Conservation (phyloP, 2,113 vertebrate species). For the Spermophilus dauricus region DNA sequence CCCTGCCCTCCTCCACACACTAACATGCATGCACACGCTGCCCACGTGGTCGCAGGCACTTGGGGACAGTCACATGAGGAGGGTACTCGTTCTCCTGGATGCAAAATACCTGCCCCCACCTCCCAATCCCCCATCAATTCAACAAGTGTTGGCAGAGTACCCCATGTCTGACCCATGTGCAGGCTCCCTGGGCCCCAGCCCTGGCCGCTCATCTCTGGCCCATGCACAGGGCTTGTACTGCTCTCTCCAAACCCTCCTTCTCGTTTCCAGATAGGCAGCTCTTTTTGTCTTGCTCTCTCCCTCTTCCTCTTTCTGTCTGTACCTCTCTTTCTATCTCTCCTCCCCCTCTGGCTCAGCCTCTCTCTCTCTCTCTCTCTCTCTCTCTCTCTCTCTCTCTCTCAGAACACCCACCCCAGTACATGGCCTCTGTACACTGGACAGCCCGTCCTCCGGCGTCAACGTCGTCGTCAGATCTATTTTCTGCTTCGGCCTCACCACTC, state of each 20-base stretch:
- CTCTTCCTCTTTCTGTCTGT: neutral
- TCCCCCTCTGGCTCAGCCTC: neutral
- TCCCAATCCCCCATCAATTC: neutral
- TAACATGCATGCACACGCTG: neutral
- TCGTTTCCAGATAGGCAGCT: neutral
- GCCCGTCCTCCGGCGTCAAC: slow-evolving; percentile 39
- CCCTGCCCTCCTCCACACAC: neutral
- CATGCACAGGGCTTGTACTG: neutral
- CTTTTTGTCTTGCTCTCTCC: neutral
- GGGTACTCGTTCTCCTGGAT: neutral
- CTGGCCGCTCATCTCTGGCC: neutral
- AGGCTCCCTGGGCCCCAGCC: too few relatives aligned
- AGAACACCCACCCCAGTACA: neutral
- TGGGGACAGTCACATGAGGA: neutral
- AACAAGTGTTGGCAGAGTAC: neutral
- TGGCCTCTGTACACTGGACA: slow-evolving; percentile 67
- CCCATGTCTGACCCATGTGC: neutral
- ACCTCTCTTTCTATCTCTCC: neutral
- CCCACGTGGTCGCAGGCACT: neutral
- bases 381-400: neutral
- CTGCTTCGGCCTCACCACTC: slow-evolving; percentile 77
- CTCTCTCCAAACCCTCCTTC: neutral
- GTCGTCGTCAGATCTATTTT: slow-evolving; percentile 78
- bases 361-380: neutral
- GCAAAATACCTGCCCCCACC: neutral